These are phyloP conservation scores for Galerucella pusilla DNA, from an alignment of 2,888 invertebrate species.

Conservation along the genomic window DNA sequence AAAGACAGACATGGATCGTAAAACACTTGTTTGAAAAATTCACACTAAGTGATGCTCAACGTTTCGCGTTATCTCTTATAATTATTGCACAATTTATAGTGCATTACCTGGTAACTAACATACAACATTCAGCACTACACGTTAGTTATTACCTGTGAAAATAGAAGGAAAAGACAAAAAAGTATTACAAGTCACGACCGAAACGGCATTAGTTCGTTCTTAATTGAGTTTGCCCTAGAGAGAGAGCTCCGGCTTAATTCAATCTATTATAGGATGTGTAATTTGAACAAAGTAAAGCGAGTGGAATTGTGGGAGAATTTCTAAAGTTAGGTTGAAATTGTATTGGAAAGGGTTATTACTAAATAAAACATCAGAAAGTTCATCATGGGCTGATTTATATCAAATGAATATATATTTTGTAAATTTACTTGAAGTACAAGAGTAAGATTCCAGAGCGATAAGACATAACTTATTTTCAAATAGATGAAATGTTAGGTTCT, in stretches of 20 bases:
- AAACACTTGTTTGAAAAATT: neutral
- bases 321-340: neutral
- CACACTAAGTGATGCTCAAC: neutral
- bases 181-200: conserved; percentile 29
- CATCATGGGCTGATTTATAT: no score
- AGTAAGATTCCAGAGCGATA: no score
- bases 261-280: conserved; percentile 35
- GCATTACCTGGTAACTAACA: conserved; percentile 12
- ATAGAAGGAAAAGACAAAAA: conserved; percentile 18
- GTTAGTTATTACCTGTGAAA: conserved; percentile 19
- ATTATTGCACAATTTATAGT: conserved; percentile 5
- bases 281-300: conserved; percentile 22
- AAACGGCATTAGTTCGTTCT: conserved; percentile 38
- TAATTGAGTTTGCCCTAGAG: conserved; percentile 50
- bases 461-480: no score
- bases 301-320: conserved; percentile 16
- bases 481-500: no score
- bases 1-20: neutral
- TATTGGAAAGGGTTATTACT: neutral
- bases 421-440: no score
- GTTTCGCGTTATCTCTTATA: neutral
- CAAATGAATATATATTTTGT: no score
- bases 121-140: conserved; percentile 7
- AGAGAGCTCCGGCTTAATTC: conserved; percentile 47
- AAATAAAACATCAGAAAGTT: no score